phyloP scores from a whole-genome alignment of 2,888 invertebrate species.

The Anaspis maculata region DNA sequence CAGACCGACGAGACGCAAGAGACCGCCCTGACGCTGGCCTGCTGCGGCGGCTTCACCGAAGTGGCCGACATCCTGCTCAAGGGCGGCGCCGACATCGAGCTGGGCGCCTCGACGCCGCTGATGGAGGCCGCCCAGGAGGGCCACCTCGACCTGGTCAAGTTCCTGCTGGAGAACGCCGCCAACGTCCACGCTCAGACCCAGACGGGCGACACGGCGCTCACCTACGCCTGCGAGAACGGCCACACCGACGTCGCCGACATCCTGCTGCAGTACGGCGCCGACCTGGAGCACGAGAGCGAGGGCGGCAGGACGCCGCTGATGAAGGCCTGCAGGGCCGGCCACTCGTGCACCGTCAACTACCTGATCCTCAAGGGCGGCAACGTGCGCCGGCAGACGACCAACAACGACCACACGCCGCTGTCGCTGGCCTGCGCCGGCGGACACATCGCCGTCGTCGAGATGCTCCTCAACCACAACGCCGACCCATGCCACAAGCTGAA shows the following conservation, averaged over 20 bases:
- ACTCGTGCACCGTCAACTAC: conserved; percentile 92
- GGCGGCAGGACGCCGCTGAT: conserved; percentile 93
- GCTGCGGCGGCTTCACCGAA: conserved; percentile 92
- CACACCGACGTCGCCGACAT: conserved; percentile 95
- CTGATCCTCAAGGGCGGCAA: conserved; percentile 81
- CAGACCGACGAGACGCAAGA: conserved; percentile 99
- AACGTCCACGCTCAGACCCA: conserved; percentile 92
- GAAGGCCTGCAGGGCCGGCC: conserved; percentile 97
- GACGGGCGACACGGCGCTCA: conserved; percentile 76
- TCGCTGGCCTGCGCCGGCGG: conserved; percentile 96
- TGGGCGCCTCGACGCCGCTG: conserved; percentile 92
- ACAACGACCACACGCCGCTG: conserved; percentile 95
- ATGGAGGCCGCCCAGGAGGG: conserved; percentile 99
- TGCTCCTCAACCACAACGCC: conserved; percentile 83
- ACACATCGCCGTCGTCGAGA: conserved; percentile 86
- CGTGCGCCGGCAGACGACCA: conserved; percentile 82
- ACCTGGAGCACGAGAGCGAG: conserved; percentile 92
- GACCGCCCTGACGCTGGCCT: conserved; percentile 88
- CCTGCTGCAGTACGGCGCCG: conserved; percentile 81
- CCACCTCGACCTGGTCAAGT: conserved; percentile 86
- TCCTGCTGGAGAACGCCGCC: conserved; percentile 74
- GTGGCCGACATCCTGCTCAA: conserved; percentile 92
- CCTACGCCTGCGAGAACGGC: conserved; percentile 97
- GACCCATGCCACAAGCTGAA: conserved; percentile 95
- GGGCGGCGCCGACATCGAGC: conserved; percentile 89